phyloP scores from a whole-genome alignment of 1,140 invertebrate genomes.

The Chironomus tepperi region DNA sequence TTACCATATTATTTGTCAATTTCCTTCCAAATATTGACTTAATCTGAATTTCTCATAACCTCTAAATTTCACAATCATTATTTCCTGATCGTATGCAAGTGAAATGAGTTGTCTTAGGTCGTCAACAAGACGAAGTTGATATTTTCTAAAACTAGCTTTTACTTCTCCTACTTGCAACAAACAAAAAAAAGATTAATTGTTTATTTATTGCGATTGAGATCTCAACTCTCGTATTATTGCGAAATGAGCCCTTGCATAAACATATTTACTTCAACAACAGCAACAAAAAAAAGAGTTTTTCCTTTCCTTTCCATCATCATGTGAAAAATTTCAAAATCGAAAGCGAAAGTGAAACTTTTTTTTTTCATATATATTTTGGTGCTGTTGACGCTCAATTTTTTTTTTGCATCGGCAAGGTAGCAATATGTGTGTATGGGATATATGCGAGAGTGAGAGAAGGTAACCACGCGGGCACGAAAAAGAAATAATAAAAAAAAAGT shows the following conservation, averaged over 20 bases:
- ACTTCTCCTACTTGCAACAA: not conserved
- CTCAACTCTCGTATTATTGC: not conserved
- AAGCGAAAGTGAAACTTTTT: conserved; percentile 15
- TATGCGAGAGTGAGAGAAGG: not conserved
- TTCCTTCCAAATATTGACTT: too few relatives aligned
- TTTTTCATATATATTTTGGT: not conserved
- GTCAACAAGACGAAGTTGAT: not conserved
- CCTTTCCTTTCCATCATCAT: not conserved
- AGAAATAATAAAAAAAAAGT: too few relatives aligned
- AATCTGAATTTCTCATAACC: too few relatives aligned
- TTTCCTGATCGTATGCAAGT: not conserved
- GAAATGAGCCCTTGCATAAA: not conserved
- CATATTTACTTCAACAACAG: not conserved
- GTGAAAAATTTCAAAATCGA: conserved; percentile 19
- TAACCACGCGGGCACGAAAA: too few relatives aligned
- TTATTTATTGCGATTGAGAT: not conserved
- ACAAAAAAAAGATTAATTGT: conserved; percentile 9
- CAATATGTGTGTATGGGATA: not conserved
- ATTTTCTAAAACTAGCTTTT: too few relatives aligned
- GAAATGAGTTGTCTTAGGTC: not conserved
- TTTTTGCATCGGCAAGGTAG: conserved; percentile 2
- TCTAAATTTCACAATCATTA: not conserved
- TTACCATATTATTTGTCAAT: too few relatives aligned
- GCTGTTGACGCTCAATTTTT: conserved; percentile 1
- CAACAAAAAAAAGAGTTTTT: too few relatives aligned